Percentiles rank a stretch among this genome's conserved stretches.
These are phyloP conservation scores for Harpagifer antarcticus DNA, from an alignment of 2,797 vertebrate species.

Conservation along the genomic window DNA sequence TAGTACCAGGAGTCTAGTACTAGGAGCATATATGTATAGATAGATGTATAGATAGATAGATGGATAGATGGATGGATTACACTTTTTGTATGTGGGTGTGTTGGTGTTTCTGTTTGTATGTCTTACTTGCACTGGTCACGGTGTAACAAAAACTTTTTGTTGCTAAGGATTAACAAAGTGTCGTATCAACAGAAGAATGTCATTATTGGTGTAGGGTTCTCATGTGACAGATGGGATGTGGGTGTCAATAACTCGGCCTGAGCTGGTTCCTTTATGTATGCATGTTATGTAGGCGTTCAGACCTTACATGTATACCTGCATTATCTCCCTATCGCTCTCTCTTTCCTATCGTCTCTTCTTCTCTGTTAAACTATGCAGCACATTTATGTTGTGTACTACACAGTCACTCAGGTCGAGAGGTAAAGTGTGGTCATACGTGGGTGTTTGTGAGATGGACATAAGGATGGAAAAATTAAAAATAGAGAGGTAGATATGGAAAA, in stretches of 20 bases:
- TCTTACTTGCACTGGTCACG: slow-evolving; percentile 15
- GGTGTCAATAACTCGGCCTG: slow-evolving; percentile 69
- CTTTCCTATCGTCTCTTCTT: slow-evolving; percentile 9
- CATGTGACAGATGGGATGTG: slow-evolving; percentile 74
- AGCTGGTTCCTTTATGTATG: slow-evolving; percentile 56
- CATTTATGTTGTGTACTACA: slow-evolving; percentile 46
- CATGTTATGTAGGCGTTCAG: slow-evolving; percentile 59
- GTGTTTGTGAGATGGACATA: slow-evolving; percentile 50
- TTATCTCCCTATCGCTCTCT: slow-evolving; percentile 1
- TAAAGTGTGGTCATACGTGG: slow-evolving; percentile 43
- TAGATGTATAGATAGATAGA: no score
- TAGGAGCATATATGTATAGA: no score
- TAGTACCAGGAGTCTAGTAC: no score
- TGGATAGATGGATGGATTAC: slow-evolving; percentile 29
- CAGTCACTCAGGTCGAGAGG: slow-evolving; percentile 42
- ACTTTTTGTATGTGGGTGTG: not conserved
- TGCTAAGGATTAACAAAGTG: slow-evolving; percentile 55
- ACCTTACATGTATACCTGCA: slow-evolving; percentile 71
- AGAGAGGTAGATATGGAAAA: slow-evolving; percentile 23
- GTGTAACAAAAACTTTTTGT: slow-evolving; percentile 38
- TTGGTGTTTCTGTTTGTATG: slow-evolving; percentile 3
- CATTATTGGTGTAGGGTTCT: slow-evolving; percentile 62
- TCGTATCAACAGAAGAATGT: slow-evolving; percentile 58
- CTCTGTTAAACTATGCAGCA: slow-evolving; percentile 41
- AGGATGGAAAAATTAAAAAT: slow-evolving; percentile 28